Percentiles rank a stretch among this genome's conserved stretches.
These are phyloP conservation scores for Aphelinus atriplicis DNA, from an alignment of 1,140 invertebrate species.

Conservation along the genomic window DNA sequence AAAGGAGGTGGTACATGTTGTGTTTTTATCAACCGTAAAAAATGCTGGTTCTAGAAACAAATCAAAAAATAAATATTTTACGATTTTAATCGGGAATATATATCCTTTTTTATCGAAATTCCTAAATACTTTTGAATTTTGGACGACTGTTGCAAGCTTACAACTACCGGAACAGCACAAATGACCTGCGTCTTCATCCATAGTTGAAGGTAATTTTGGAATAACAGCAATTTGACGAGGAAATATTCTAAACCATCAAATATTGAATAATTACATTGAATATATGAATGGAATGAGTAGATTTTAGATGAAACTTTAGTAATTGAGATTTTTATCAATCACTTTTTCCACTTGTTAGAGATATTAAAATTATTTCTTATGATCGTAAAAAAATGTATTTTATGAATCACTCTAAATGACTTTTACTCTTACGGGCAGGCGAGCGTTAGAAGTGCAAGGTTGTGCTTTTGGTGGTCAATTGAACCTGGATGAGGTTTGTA, in stretches of 20 bases:
- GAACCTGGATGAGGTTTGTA: constrained; percentile 41
- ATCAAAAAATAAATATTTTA: background rate
- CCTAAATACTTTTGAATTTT: constrained; percentile 37
- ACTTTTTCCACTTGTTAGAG: no score
- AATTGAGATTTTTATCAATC: no score
- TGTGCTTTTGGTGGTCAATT: constrained; percentile 33
- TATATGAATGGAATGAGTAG: background rate
- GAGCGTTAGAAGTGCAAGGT: constrained; percentile 46
- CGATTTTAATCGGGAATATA: background rate
- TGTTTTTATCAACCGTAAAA: background rate
- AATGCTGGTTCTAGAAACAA: constrained; percentile 24
- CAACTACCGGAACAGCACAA: constrained; percentile 44
- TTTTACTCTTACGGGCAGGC: constrained; percentile 43
- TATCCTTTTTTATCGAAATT: background rate
- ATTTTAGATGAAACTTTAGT: background rate
- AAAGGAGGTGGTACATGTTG: constrained; percentile 20
- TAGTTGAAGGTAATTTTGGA: constrained; percentile 18
- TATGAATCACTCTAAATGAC: background rate
- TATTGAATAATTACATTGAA: background rate
- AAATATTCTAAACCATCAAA: no score
- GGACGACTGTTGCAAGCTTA: constrained; percentile 43
- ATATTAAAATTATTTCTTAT: no score
- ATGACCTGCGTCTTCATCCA: constrained; percentile 44
- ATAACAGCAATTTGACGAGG: no score
- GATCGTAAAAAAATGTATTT: background rate